These are phyloP conservation scores for Dasyurus viverrinus DNA, from an alignment of 2,113 vertebrate species.

Conservation along the genomic window DNA sequence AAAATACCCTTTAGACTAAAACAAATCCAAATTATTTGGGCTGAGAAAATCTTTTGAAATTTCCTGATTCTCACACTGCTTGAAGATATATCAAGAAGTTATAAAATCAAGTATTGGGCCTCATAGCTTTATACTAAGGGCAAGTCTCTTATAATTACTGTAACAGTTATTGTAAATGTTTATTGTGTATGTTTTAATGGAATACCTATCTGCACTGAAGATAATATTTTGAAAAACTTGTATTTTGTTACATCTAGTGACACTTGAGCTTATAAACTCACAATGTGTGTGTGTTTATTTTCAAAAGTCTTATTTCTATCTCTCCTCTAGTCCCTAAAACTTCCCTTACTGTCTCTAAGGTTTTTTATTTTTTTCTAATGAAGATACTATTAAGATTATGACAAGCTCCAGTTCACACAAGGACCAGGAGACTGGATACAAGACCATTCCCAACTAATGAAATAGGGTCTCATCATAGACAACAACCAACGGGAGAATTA, in stretches of 20 bases:
- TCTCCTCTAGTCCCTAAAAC: background rate
- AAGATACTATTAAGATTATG: background rate
- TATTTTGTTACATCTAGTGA: background rate
- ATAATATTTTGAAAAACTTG: background rate
- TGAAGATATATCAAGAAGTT: background rate
- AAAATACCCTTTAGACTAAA: background rate
- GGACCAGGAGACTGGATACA: conserved; percentile 3
- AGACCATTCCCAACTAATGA: background rate
- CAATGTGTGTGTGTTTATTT: background rate
- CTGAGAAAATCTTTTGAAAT: accelerated
- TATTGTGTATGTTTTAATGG: background rate
- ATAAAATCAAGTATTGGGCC: background rate
- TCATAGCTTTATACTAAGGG: background rate
- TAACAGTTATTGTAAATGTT: background rate
- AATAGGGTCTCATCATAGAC: background rate
- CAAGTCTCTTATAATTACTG: background rate
- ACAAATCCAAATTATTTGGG: background rate
- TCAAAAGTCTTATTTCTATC: background rate
- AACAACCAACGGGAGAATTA: conserved; percentile 3
- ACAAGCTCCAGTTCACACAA: background rate
- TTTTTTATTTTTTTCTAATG: background rate
- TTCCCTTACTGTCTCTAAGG: accelerated
- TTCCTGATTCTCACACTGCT: background rate
- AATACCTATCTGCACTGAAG: background rate
- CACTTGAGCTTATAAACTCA: background rate